Evolutionary conservation across 2,888 invertebrate genomes (phyloP).

Genomic region (Parnassius mnemosyne): DNA sequence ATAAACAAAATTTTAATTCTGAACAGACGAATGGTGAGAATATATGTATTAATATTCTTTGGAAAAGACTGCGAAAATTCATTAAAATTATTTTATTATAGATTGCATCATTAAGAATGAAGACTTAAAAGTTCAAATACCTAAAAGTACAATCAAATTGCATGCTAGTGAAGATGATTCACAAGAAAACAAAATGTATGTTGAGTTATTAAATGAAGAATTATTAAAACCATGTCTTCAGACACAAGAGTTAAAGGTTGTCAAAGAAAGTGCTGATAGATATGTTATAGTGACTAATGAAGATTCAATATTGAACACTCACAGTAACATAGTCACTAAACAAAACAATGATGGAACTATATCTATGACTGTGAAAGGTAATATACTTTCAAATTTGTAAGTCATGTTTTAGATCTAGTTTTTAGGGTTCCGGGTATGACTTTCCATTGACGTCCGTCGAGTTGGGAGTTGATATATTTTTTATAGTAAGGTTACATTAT

Average conservation of each 20-base stretch:
- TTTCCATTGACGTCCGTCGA: too few relatives aligned
- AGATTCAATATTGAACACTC: conserved; percentile 37
- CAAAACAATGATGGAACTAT: conserved; percentile 71
- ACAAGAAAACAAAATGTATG: conserved; percentile 56
- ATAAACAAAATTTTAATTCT: neutral
- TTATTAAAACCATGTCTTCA: conserved; percentile 47
- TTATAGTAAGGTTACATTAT: too few relatives aligned
- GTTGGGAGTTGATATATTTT: too few relatives aligned
- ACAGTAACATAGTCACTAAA: conserved; percentile 50
- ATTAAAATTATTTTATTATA: conserved; percentile 5
- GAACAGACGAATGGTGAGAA: conserved; percentile 6
- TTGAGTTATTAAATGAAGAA: conserved; percentile 51
- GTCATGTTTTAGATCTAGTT: too few relatives aligned
- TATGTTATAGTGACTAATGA: conserved; percentile 58
- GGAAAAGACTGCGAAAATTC: neutral
- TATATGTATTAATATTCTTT: too few relatives aligned
- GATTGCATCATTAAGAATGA: conserved; percentile 13
- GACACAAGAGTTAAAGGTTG: conserved; percentile 54
- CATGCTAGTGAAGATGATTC: conserved; percentile 30
- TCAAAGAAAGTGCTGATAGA: conserved; percentile 53
- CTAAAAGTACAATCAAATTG: conserved; percentile 2
- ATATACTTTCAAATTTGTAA: neutral
- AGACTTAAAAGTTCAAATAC: conserved; percentile 5
- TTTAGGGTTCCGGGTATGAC: too few relatives aligned
- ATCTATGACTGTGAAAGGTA: conserved; percentile 62